A percentile compares a stretch with the other conserved stretches of the same genome.
These are phyloP conservation scores for Xestobium rufovillosum DNA, from an alignment of 2,888 invertebrate genomes.

Conservation along the genomic window DNA sequence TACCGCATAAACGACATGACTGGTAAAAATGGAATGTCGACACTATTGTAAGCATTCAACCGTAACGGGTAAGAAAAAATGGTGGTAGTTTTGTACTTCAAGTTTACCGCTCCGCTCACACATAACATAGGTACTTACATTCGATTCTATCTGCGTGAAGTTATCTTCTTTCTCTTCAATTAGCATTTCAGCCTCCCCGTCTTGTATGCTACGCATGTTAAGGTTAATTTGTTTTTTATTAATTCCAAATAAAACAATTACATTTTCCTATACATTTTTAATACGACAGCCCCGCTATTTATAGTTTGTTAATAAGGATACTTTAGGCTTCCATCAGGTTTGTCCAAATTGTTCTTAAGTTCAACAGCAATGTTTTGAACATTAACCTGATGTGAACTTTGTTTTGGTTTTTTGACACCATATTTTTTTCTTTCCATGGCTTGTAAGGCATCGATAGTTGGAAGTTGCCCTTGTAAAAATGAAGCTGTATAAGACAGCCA, in stretches of 20 bases:
- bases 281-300: constrained; percentile 1
- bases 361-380: no score
- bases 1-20: constrained; percentile 1
- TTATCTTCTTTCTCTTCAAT: no score
- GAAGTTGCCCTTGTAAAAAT: constrained; percentile 53
- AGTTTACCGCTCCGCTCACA: no score
- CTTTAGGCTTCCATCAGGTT: no score
- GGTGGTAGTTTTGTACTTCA: constrained; percentile 28
- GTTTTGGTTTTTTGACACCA: constrained; percentile 9
- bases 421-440: constrained; percentile 60
- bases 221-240: no score
- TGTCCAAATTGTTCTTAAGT: no score
- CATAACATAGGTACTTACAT: no score
- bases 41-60: constrained; percentile 18
- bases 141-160: no score
- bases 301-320: not conserved
- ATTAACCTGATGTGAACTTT: not conserved
- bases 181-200: no score
- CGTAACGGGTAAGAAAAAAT: constrained; percentile 31
- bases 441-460: constrained; percentile 52
- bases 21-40: no score
- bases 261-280: not conserved
- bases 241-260: no score
- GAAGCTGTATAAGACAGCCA: constrained; percentile 74
- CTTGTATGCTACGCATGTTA: no score